A percentile compares a stretch with the other conserved stretches of the same genome.
These are phyloP conservation scores for Drosophila sulfurigaster DNA, from an alignment of 1,140 invertebrate species.

Conservation along the genomic window DNA sequence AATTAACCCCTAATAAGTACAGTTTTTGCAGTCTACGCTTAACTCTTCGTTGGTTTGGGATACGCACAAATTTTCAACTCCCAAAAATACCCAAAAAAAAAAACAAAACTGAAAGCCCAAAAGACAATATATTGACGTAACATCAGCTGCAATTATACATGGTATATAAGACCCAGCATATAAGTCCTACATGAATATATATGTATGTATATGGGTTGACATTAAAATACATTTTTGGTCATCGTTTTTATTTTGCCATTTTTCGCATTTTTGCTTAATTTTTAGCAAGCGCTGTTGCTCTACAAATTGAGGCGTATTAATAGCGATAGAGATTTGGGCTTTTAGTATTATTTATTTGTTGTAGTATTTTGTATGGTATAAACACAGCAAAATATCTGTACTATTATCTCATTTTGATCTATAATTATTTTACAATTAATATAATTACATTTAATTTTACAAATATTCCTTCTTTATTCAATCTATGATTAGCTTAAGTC, in stretches of 20 bases:
- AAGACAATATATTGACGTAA: neutral
- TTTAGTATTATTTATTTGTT: too few relatives aligned
- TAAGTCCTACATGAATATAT: slow-evolving; percentile 17
- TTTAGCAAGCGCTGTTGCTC: slow-evolving; percentile 15
- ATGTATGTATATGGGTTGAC: slow-evolving; percentile 44
- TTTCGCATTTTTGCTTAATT: slow-evolving; percentile 40
- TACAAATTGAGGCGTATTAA: slow-evolving; percentile 12
- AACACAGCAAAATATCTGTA: too few relatives aligned
- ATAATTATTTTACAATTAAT: too few relatives aligned
- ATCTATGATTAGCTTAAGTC: too few relatives aligned
- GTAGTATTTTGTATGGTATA: too few relatives aligned
- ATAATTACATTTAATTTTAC: too few relatives aligned
- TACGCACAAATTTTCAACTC: slow-evolving; percentile 25
- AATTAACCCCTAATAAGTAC: slow-evolving; percentile 23
- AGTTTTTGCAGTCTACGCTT: slow-evolving; percentile 26
- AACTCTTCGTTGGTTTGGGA: slow-evolving; percentile 16
- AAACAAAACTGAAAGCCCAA: neutral
- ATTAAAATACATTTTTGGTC: slow-evolving; percentile 37
- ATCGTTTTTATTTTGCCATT: neutral
- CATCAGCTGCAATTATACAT: slow-evolving; percentile 2
- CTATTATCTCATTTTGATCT: too few relatives aligned
- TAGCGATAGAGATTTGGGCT: neutral
- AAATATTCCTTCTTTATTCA: too few relatives aligned
- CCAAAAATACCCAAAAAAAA: neutral
- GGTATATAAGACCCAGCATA: neutral